Evolutionary conservation across 2,888 invertebrate genomes (phyloP).

Genomic region (Conomelus anceps): DNA sequence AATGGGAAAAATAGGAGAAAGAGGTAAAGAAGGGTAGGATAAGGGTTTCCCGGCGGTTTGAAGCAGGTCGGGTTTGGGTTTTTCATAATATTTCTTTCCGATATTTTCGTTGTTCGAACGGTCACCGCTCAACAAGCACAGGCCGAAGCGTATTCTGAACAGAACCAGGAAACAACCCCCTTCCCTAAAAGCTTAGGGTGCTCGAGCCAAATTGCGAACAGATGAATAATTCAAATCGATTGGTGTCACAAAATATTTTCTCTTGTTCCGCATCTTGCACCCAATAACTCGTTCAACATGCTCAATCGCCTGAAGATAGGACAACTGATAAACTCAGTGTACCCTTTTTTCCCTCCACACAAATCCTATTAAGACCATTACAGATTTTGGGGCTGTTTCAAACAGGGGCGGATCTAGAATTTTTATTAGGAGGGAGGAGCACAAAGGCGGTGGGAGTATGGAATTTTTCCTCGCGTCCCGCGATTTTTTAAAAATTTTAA

Average conservation of each 20-base stretch:
- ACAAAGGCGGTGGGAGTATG: no score
- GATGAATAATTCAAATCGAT: not conserved
- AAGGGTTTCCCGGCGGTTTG: not conserved
- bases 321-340: not conserved
- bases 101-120: not conserved
- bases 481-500: no score
- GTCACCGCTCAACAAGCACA: not conserved
- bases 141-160: not conserved
- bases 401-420: no score
- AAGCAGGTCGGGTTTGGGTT: not conserved
- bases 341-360: not conserved
- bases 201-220: not conserved
- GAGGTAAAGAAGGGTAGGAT: not conserved
- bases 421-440: no score
- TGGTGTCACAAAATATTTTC: not conserved
- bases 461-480: no score
- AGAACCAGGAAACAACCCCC: not conserved
- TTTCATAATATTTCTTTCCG: not conserved
- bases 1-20: not conserved
- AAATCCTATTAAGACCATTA: not conserved
- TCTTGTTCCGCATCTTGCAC: not conserved
- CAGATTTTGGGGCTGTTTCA: not conserved
- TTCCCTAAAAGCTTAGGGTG: not conserved
- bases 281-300: not conserved
- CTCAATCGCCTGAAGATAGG: not conserved